Percentiles rank a stretch among this genome's conserved stretches.
Conservation (phyloP, 2,888 invertebrate genomes). For the Trissoscelio sp. region DNA sequence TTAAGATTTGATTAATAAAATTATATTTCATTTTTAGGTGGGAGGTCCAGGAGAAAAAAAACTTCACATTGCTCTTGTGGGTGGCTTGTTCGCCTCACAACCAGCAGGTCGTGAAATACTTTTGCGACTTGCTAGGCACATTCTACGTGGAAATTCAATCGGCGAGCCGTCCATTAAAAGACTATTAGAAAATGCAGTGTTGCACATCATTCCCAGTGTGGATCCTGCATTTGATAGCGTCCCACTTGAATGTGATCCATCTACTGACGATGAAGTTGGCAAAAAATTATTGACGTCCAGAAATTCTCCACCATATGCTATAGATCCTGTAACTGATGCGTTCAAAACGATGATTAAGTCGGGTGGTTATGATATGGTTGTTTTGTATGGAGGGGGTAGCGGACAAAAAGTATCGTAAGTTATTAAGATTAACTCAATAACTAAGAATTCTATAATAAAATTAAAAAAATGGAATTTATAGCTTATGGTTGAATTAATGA, state of each 20-base stretch:
- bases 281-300: slow-evolving; percentile 86
- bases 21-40: slow-evolving; percentile 84
- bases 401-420: slow-evolving; percentile 65
- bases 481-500: not conserved
- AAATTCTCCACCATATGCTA: slow-evolving; percentile 83
- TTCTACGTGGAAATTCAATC: slow-evolving; percentile 88
- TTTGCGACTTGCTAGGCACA: slow-evolving; percentile 92
- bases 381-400: slow-evolving; percentile 90
- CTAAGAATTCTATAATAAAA: no score
- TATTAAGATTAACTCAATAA: no score
- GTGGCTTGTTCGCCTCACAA: slow-evolving; percentile 92
- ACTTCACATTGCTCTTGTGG: slow-evolving; percentile 92
- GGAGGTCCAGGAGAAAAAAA: slow-evolving; percentile 92
- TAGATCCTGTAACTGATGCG: slow-evolving; percentile 85
- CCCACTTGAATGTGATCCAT: slow-evolving; percentile 82
- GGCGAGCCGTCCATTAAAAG: slow-evolving; percentile 87
- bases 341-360: slow-evolving; percentile 87
- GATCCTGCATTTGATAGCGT: slow-evolving; percentile 85
- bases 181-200: slow-evolving; percentile 88
- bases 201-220: slow-evolving; percentile 91
- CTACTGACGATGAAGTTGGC: slow-evolving; percentile 87
- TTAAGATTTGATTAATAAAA: not conserved
- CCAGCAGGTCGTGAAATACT: slow-evolving; percentile 93
- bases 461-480: not conserved
- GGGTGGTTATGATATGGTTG: slow-evolving; percentile 88